Percentiles rank a stretch among this genome's conserved stretches.
Conservation (phyloP, 2,113 vertebrate genomes). For the Caloenas nicobarica region DNA sequence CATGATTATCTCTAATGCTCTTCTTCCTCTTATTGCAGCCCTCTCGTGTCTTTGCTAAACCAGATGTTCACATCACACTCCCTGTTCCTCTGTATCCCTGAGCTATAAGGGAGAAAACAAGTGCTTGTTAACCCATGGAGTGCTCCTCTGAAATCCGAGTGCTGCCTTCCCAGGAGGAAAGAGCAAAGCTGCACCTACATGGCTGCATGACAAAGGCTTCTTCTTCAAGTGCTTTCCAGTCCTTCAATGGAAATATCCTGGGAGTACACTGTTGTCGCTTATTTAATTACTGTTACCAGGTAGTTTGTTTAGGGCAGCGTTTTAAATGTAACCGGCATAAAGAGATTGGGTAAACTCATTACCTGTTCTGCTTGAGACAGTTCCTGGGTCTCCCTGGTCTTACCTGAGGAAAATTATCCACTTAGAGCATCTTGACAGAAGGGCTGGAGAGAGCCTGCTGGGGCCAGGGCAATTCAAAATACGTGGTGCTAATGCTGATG, state of each 20-base stretch:
- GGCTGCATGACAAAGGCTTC: not conserved
- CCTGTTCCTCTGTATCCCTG: not conserved
- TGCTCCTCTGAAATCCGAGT: not conserved
- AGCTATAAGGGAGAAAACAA: not conserved
- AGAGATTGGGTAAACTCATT: slow-evolving; percentile 24
- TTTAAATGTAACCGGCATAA: not conserved
- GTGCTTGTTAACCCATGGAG: not conserved
- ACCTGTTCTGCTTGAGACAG: not conserved
- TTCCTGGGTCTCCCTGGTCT: not conserved
- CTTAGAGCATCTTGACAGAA: not conserved
- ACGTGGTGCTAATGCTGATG: not conserved
- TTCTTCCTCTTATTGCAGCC: not conserved
- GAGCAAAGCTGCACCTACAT: not conserved
- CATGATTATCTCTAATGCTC: not conserved
- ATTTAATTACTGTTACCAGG: not conserved
- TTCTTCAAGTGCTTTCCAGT: not conserved
- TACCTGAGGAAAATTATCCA: not conserved
- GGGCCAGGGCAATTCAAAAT: not conserved
- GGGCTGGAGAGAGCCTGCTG: not conserved
- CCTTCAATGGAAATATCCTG: not conserved
- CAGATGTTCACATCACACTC: not conserved
- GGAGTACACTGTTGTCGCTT: not conserved
- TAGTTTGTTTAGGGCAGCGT: not conserved
- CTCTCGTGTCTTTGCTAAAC: not conserved
- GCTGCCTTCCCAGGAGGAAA: not conserved